Conservation (phyloP, 2,888 invertebrate species). For the Hypolimnas misippus region DNA sequence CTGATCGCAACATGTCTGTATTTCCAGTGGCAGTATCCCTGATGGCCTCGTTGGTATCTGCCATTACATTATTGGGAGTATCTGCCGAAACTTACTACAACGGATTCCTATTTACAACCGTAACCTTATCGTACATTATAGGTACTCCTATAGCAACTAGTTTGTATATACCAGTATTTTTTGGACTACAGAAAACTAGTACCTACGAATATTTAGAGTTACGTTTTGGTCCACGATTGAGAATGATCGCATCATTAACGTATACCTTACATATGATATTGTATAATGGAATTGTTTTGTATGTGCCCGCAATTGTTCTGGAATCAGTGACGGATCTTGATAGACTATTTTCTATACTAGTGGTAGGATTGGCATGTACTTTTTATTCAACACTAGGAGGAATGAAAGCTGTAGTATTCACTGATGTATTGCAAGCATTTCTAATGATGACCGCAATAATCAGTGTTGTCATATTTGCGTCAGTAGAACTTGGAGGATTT, state of each 20-base stretch:
- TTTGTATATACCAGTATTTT: slow-evolving; percentile 76
- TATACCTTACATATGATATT: slow-evolving; percentile 95
- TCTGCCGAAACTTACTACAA: slow-evolving; percentile 92
- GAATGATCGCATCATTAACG: slow-evolving; percentile 91
- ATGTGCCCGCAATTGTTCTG: slow-evolving; percentile 95
- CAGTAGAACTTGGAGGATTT: slow-evolving; percentile 88
- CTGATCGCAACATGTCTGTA: slow-evolving; percentile 91
- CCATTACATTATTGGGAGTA: slow-evolving; percentile 91
- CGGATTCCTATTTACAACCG: slow-evolving; percentile 79
- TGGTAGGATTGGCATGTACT: slow-evolving; percentile 91
- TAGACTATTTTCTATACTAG: slow-evolving; percentile 88
- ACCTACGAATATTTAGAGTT: slow-evolving; percentile 96
- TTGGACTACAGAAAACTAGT: slow-evolving; percentile 91
- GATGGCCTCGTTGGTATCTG: slow-evolving; percentile 97
- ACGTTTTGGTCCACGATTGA: slow-evolving; percentile 90
- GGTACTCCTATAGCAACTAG: too few relatives aligned
- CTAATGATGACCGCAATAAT: slow-evolving; percentile 94
- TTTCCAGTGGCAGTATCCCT: slow-evolving; percentile 93
- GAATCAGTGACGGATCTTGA: slow-evolving; percentile 93
- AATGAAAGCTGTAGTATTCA: slow-evolving; percentile 95
- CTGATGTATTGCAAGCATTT: slow-evolving; percentile 92
- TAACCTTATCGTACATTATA: too few relatives aligned
- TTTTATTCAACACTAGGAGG: slow-evolving; percentile 95
- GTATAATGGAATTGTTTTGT: slow-evolving; percentile 96
- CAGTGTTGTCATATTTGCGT: slow-evolving; percentile 90